Percentiles rank a stretch among this genome's conserved stretches.
Evolutionary conservation across 2,113 vertebrate genomes (phyloP).

Genomic region (Rhinopomastus cyanomelas): DNA sequence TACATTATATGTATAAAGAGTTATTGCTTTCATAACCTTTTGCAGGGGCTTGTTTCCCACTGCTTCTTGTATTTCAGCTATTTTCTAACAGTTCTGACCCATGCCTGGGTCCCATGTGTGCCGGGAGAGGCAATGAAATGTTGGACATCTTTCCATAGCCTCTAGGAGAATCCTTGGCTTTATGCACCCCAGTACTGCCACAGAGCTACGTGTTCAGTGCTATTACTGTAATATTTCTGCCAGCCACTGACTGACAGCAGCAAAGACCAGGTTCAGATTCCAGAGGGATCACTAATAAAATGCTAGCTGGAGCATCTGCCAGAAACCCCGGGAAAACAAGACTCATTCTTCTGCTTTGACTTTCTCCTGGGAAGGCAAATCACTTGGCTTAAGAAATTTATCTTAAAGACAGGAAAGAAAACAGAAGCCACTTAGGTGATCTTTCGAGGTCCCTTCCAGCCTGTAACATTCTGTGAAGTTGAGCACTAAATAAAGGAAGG

Average conservation of each 20-base stretch:
- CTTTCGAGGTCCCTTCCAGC: too few relatives aligned
- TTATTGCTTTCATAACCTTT: background rate
- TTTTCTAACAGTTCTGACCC: background rate
- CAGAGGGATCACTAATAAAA: background rate
- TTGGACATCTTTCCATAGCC: background rate
- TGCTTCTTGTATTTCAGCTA: background rate
- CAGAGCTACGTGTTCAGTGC: background rate
- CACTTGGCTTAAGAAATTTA: background rate
- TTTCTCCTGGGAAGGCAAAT: background rate
- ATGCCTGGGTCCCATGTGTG: background rate
- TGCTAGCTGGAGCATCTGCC: background rate
- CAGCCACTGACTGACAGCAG: background rate
- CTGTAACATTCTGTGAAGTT: too few relatives aligned
- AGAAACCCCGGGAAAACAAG: background rate
- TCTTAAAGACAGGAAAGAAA: background rate
- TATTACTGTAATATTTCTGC: background rate
- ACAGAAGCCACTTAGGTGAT: too few relatives aligned
- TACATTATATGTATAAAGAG: background rate
- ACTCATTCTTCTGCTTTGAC: background rate
- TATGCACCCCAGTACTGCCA: background rate
- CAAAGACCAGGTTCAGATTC: background rate
- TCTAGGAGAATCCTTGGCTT: background rate
- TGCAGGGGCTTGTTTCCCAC: background rate
- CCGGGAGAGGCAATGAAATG: background rate
- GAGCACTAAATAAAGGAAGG: too few relatives aligned